Evolutionary conservation across 2,797 vertebrate species (phyloP).

Genomic region (Mormyrus hasselquistii): DNA sequence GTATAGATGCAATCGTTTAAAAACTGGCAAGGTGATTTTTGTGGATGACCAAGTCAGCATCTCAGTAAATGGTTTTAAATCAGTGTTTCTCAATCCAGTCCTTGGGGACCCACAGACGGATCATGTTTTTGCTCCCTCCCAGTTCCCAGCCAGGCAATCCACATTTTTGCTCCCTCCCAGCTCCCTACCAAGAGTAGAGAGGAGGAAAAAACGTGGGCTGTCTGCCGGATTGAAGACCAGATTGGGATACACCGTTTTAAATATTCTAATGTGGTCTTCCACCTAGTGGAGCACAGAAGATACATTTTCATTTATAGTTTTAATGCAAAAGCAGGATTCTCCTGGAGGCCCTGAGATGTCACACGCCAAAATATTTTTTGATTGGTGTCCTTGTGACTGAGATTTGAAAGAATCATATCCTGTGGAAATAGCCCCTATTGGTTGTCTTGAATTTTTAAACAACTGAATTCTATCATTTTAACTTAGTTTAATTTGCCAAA

Average conservation of each 20-base stretch:
- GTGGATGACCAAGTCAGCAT: neutral
- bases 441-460: constrained; percentile 55
- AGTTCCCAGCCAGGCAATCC: too few species aligned
- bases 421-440: constrained; percentile 52
- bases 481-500: constrained; percentile 19
- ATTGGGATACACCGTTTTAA: neutral
- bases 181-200: neutral
- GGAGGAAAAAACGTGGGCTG: neutral
- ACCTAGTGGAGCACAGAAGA: constrained; percentile 31
- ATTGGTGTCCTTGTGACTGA: constrained; percentile 50
- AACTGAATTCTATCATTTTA: constrained; percentile 25
- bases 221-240: neutral
- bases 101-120: neutral
- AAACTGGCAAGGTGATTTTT: neutral
- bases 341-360: constrained; percentile 43
- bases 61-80: neutral
- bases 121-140: too few species aligned
- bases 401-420: constrained; percentile 58
- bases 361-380: constrained; percentile 51
- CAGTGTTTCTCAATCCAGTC: neutral
- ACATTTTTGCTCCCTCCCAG: neutral
- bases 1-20: neutral
- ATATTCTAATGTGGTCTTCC: constrained; percentile 25
- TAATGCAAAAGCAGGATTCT: constrained; percentile 38
- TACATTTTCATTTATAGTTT: constrained; percentile 36